Evolutionary conservation across 2,888 invertebrate genomes (phyloP).

Genomic region (Uropetala carovei): DNA sequence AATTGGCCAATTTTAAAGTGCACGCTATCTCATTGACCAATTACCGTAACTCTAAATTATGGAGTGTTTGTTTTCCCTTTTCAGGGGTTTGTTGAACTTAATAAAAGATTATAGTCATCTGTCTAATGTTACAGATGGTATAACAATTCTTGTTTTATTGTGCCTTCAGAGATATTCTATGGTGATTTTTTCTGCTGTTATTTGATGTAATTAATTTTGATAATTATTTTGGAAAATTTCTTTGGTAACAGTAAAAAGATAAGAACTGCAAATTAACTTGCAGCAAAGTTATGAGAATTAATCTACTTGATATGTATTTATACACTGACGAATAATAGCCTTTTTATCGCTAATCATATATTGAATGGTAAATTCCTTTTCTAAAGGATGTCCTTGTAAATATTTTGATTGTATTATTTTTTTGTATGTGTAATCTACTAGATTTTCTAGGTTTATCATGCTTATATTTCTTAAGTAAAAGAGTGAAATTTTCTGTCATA

Average conservation of each 20-base stretch:
- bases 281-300: no score
- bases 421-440: background rate
- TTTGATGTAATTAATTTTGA: background rate
- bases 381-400: background rate
- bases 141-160: slow-evolving; percentile 34
- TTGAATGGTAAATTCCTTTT: no score
- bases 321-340: no score
- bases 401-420: background rate
- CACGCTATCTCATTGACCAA: slow-evolving; percentile 8
- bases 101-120: slow-evolving; percentile 44
- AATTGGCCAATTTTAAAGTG: slow-evolving; percentile 32
- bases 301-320: no score
- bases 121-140: slow-evolving; percentile 37
- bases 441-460: background rate
- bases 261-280: background rate
- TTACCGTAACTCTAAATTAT: background rate
- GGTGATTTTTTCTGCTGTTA: background rate
- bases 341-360: no score
- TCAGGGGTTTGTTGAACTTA: slow-evolving; percentile 42
- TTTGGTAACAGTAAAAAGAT: background rate
- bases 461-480: background rate
- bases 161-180: slow-evolving; percentile 15
- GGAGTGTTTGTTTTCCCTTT: slow-evolving; percentile 51
- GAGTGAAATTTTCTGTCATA: background rate
- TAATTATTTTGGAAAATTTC: background rate